Percentiles rank a stretch among this genome's conserved stretches.
phyloP scores from a whole-genome alignment of 1,140 invertebrate genomes.

The Bradynema listronoti region DNA sequence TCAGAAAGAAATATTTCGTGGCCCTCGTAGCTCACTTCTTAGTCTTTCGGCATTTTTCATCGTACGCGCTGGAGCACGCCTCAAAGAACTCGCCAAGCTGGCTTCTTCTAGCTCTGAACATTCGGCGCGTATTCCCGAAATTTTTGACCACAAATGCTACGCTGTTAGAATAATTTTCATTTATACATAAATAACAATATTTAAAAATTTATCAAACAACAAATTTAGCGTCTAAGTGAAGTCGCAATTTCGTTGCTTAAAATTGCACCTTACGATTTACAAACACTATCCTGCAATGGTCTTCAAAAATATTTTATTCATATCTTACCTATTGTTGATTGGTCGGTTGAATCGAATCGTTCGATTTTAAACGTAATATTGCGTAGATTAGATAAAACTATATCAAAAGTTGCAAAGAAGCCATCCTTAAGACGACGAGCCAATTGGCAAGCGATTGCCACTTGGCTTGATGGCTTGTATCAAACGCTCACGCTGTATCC shows the following conservation, averaged over 20 bases:
- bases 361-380: slow-evolving; percentile 85
- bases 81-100: slow-evolving; percentile 69
- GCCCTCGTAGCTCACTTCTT: slow-evolving; percentile 67
- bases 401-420: slow-evolving; percentile 93
- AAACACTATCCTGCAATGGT: slow-evolving; percentile 83
- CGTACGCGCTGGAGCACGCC: slow-evolving; percentile 72
- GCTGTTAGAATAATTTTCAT: slow-evolving; percentile 65
- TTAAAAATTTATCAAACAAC: background rate
- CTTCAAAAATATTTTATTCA: slow-evolving; percentile 52
- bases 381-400: slow-evolving; percentile 87
- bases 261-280: slow-evolving; percentile 90
- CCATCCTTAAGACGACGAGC: slow-evolving; percentile 77
- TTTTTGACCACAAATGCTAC: slow-evolving; percentile 88
- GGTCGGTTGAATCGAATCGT: slow-evolving; percentile 85
- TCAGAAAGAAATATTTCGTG: slow-evolving; percentile 76
- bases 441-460: slow-evolving; percentile 90
- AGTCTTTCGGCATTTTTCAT: slow-evolving; percentile 79
- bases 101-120: slow-evolving; percentile 29
- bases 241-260: slow-evolving; percentile 91
- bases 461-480: slow-evolving; percentile 84
- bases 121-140: slow-evolving; percentile 70
- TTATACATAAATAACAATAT: background rate
- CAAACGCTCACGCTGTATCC: slow-evolving; percentile 83
- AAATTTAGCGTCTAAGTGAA: slow-evolving; percentile 77
- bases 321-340: slow-evolving; percentile 85